Conservation (phyloP, 2,113 vertebrate genomes). For the Puntigrus tetrazona region DNA sequence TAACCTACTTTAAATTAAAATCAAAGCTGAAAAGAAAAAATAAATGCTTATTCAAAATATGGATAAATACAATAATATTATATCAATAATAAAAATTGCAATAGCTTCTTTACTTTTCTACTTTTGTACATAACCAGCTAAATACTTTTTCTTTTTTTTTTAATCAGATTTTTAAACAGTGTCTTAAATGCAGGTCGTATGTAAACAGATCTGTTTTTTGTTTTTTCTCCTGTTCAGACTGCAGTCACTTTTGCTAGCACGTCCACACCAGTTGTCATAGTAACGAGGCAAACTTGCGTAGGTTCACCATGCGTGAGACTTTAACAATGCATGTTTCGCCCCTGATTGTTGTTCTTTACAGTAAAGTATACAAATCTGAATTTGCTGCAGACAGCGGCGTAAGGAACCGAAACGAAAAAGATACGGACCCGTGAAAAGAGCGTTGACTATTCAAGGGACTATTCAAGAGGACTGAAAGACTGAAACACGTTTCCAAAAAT, state of each 20-base stretch:
- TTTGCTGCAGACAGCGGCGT: neutral
- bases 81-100: too few relatives aligned
- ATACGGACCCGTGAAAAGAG: neutral
- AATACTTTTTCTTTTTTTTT: too few relatives aligned
- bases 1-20: too few relatives aligned
- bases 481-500: neutral
- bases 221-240: neutral
- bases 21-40: too few relatives aligned
- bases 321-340: neutral
- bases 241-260: neutral
- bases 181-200: neutral
- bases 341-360: neutral
- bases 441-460: neutral
- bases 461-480: neutral
- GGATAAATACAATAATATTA: too few relatives aligned
- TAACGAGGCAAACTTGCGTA: neutral
- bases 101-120: too few relatives aligned
- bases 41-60: too few relatives aligned
- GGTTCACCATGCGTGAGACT: neutral
- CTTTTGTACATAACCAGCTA: too few relatives aligned
- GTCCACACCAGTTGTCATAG: conserved; percentile 2
- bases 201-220: neutral
- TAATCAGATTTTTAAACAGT: too few relatives aligned
- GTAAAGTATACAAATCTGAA: neutral
- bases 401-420: neutral